Evolutionary conservation across 2,113 vertebrate species (phyloP), one percentile per base, ranked within the genome.

Genomic region (Columba janthina): DNA sequence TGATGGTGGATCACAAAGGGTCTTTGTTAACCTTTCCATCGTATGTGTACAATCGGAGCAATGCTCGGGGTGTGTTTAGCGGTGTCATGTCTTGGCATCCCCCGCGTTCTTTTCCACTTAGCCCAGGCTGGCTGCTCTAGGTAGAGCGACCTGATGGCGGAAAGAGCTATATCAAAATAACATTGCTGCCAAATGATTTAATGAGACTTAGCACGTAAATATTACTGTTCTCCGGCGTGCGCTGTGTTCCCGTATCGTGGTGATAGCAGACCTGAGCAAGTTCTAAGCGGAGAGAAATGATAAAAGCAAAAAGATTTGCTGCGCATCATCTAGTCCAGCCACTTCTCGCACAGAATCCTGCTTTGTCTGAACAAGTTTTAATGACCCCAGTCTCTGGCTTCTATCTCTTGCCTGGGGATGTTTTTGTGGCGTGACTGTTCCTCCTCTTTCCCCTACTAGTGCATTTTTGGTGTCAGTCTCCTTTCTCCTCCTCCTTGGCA

Each of bases 361-460:
- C 94, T 65, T 93, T 94, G 94, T 94, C 93, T 78, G 92, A 88
- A 32, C 94, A 89, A 82, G 90, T 96, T 96, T 90, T 93, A 89
- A 48, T 97, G 96, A 96, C 93, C 92, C 88, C 34, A 19, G 2
- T 84, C 88, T 65, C 86, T 95, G 93, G 73, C 83, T 93, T 92
- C 92, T 86, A 79, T 88, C 86, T 93, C 36, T 95, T 70, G 93
- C 94, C 95, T 72, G 79, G 65, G 92, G 95, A 60, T 95, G 88
- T 94, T 96, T 95, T 88, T 75, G 90, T 77, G 92, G 85, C 79
- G 32, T 78, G 54, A 79, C 65, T 84, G 57, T 89, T 94, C 19
- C 82, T 95, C 42, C 75, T 94, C 75, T 93, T 96, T 93, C 51
- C 82, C 85, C 88, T 88, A 67, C 61, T 67, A 89, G 74, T 61